These are phyloP conservation scores for Tachyglossus aculeatus DNA, from an alignment of 2,797 vertebrate species.

Conservation along the genomic window DNA sequence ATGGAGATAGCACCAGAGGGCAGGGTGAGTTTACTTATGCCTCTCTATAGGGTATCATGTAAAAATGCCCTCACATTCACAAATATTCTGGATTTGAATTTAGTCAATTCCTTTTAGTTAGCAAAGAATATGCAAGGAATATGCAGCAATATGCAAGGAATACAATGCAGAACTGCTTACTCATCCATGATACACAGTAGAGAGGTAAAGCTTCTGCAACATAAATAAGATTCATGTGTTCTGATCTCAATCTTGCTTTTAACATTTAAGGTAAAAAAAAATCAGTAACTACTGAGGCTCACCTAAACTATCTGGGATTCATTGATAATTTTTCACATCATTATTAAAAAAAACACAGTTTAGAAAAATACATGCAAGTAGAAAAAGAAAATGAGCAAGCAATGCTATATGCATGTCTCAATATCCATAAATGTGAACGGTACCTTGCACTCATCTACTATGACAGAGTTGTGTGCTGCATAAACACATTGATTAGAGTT, in stretches of 20 bases:
- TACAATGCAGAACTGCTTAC: slow-evolving; percentile 37
- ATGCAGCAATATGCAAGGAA: slow-evolving; percentile 43
- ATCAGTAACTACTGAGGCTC: background rate
- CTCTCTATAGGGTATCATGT: slow-evolving; percentile 53
- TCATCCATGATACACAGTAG: slow-evolving; percentile 51
- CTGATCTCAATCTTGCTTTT: slow-evolving; percentile 53
- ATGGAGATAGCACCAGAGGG: slow-evolving; percentile 34
- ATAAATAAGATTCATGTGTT: slow-evolving; percentile 53
- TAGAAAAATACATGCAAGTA: slow-evolving; percentile 69
- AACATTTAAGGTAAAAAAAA: slow-evolving; percentile 25
- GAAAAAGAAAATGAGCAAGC: slow-evolving; percentile 66
- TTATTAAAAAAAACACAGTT: slow-evolving; percentile 60
- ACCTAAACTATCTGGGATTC: slow-evolving; percentile 63
- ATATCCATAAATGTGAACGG: slow-evolving; percentile 90
- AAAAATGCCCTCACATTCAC: slow-evolving; percentile 52
- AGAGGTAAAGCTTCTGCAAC: slow-evolving; percentile 47
- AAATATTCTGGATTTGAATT: slow-evolving; percentile 30
- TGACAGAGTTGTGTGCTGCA: slow-evolving; percentile 94
- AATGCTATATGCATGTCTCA: slow-evolving; percentile 89
- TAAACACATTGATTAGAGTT: slow-evolving; percentile 98
- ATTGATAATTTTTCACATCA: slow-evolving; percentile 70
- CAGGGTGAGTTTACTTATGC: slow-evolving; percentile 23
- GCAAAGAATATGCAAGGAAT: background rate
- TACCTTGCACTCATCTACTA: slow-evolving; percentile 99
- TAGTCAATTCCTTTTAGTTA: background rate